Percentiles rank a stretch among this genome's conserved stretches.
phyloP scores from a whole-genome alignment of 2,113 vertebrate genomes.

The Plecotus auritus region DNA sequence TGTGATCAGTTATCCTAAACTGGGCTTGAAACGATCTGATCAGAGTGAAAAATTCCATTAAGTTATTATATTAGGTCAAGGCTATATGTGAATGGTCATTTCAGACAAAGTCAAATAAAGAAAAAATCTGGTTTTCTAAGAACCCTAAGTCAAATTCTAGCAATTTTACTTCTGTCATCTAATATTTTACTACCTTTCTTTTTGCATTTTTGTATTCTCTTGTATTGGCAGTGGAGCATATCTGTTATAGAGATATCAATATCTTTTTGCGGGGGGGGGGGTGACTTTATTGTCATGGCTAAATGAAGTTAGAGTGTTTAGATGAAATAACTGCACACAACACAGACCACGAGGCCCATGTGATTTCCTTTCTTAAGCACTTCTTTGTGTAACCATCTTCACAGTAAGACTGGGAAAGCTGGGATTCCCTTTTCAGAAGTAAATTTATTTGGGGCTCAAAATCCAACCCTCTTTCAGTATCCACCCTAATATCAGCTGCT shows the following conservation, averaged over 20 bases:
- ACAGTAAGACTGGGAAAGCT: neutral
- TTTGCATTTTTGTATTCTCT: neutral
- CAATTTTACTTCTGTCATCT: neutral
- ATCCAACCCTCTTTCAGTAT: neutral
- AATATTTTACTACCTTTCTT: neutral
- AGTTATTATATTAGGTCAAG: conserved; percentile 14
- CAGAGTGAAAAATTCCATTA: conserved; percentile 29
- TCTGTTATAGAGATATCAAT: neutral
- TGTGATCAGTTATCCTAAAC: neutral
- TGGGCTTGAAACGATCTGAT: conserved; percentile 14
- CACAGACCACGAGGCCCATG: neutral
- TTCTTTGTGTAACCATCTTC: neutral
- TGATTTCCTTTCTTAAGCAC: neutral
- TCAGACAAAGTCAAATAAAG: neutral
- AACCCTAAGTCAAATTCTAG: neutral
- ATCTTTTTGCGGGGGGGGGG: neutral
- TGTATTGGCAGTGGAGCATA: neutral
- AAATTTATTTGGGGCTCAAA: neutral
- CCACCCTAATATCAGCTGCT: neutral
- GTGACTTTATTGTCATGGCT: neutral
- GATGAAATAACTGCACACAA: neutral
- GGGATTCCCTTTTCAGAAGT: neutral
- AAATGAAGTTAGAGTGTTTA: neutral
- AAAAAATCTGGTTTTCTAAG: neutral
- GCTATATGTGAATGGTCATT: neutral